Evolutionary conservation across 2,113 vertebrate species (phyloP).

Genomic region (Osmerus eperlanus): DNA sequence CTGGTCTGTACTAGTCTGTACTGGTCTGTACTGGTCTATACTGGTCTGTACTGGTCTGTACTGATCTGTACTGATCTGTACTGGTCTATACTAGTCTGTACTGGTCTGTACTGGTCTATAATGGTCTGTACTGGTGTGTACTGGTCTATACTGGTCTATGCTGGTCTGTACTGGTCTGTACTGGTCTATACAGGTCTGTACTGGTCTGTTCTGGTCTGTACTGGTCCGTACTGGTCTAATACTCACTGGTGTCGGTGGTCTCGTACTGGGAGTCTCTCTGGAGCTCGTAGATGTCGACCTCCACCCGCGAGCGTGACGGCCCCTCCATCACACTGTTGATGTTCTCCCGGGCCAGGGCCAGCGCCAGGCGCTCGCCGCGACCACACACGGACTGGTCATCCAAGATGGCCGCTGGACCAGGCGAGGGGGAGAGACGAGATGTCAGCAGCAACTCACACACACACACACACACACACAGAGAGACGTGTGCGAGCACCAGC

Average conservation of each 20-base stretch:
- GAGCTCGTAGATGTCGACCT: constrained; percentile 92
- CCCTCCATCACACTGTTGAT: constrained; percentile 89
- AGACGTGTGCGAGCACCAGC: not conserved
- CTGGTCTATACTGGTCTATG: not conserved
- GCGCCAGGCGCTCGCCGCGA: constrained; percentile 84
- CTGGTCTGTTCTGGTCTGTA: constrained; percentile 57
- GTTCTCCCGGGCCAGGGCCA: constrained; percentile 88
- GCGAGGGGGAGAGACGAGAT: constrained; percentile 56
- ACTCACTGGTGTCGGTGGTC: constrained; percentile 93
- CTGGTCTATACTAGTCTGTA: too few species aligned
- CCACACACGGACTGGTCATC: constrained; percentile 91
- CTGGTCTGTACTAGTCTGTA: not conserved
- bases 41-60: constrained; percentile 17
- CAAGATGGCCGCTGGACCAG: constrained; percentile 76
- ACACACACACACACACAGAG: not conserved
- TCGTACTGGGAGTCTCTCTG: constrained; percentile 93
- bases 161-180: constrained; percentile 26
- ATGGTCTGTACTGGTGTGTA: not conserved
- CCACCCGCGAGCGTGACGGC: constrained; percentile 80
- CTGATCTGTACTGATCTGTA: too few species aligned
- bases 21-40: not conserved
- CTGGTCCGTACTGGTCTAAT: constrained; percentile 27
- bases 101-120: not conserved
- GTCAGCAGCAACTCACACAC: constrained; percentile 14
- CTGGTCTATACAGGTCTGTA: constrained; percentile 8